Evolutionary conservation across 1,140 invertebrate genomes (phyloP), one percentile per base, ranked within the genome.

Genomic region (Drusus annulatus): DNA sequence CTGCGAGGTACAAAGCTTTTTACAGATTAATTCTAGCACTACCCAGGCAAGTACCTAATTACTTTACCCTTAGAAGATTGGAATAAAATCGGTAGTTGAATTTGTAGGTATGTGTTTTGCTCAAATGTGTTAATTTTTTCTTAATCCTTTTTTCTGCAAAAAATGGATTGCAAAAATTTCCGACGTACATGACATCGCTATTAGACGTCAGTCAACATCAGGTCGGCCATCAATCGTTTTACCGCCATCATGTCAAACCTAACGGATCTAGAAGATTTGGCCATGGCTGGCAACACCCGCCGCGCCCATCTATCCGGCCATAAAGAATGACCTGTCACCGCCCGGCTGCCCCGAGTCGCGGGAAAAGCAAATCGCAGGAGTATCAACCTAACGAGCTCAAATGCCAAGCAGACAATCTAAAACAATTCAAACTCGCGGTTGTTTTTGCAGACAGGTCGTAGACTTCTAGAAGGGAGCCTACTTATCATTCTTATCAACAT

Each of bases 171-270:
- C 62, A 65, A 25, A 65, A 65, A 65, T 65, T 28, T 65, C 62
- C 62, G 62, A 25, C 25, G 17, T 45, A 13, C 62, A 28, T 21
- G 25, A 65, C 28, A 65, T 65, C 62, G 62, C 25, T 25, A 65
- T 65, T 65, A 65, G 62, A 25, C 19, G 62, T 16, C 62, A 65
- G 62, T 69, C 65, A 45, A 45, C 7, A 45, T 45, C 10, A 45
- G 36, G 0, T 45, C 36, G 36, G n/a, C 16, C 36, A 45, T 69
- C 65, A 45, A 69, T 69, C 65, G n/a, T n/a, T 50, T 69, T 69
- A 13, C 65, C 65, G 65, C 65, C 65, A 69, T 45, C 31, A 69
- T 21, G 65, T 69, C 65, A 69, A 50, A 31, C 62, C 2, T 28
- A 28, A 28, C 31, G 17, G 21, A 8, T 2, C 36, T 45, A 45